A percentile compares a stretch with the other conserved stretches of the same genome.
phyloP scores from a whole-genome alignment of 2,797 vertebrate species.

The Sus cebifrons region DNA sequence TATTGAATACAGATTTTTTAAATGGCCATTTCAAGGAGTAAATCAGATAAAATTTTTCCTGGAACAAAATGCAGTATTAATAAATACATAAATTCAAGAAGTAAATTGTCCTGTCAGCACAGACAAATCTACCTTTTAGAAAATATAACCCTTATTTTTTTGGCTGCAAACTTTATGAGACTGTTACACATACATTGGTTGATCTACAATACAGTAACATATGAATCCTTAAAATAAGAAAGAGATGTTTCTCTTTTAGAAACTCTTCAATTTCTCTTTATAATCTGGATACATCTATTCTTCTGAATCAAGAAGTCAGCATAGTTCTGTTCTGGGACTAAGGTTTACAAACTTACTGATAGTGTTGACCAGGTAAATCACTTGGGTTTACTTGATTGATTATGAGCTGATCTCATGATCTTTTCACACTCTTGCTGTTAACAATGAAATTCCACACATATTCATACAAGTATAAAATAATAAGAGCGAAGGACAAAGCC shows the following conservation, averaged over 20 bases:
- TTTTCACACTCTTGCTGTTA: constrained; percentile 72
- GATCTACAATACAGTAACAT: not conserved
- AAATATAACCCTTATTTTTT: constrained; percentile 52
- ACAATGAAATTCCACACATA: constrained; percentile 77
- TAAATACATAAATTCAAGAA: constrained; percentile 26
- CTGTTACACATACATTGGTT: not conserved
- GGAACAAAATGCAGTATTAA: not conserved
- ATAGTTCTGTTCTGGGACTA: not conserved
- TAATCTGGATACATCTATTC: not conserved
- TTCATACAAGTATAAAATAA: constrained; percentile 66
- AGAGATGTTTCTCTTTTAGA: not conserved
- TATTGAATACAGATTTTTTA: not conserved
- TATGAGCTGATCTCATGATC: constrained; percentile 75
- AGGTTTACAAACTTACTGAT: not conserved
- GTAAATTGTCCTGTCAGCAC: not conserved
- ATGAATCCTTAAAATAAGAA: not conserved
- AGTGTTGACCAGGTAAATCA: not conserved
- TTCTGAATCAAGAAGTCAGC: not conserved
- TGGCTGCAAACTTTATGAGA: not conserved
- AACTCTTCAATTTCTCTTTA: not conserved
- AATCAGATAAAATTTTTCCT: constrained; percentile 56
- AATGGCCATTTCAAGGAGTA: not conserved
- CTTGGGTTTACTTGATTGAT: constrained; percentile 72
- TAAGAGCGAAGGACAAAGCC: constrained; percentile 76
- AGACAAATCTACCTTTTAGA: constrained; percentile 33